These are phyloP conservation scores for Palythoa grandiflora DNA, from an alignment of 92 coral and sea anemone genomes.

Conservation along the genomic window DNA sequence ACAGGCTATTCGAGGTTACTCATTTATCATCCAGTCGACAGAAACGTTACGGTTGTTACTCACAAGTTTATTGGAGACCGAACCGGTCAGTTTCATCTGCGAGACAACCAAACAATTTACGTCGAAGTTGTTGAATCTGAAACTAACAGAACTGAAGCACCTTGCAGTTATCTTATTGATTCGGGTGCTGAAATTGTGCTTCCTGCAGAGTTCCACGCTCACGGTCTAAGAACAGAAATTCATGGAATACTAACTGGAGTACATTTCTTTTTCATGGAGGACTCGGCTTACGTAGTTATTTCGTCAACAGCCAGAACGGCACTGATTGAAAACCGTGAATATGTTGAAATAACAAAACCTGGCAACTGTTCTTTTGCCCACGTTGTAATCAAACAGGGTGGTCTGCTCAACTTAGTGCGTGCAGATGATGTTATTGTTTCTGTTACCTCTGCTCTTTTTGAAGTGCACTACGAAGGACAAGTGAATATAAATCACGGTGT, in stretches of 20 bases:
- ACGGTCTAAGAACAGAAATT: conserved; percentile 68
- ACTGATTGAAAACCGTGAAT: conserved; percentile 71
- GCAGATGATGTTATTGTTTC: conserved; percentile 58
- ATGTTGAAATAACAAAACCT: conserved; percentile 67
- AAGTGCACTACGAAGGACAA: conserved; percentile 67
- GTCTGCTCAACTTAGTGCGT: conserved; percentile 64
- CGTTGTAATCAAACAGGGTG: conserved; percentile 70
- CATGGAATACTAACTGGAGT: conserved; percentile 73
- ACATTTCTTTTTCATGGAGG: conserved; percentile 69
- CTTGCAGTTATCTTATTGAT: conserved; percentile 73
- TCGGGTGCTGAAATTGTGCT: conserved; percentile 69
- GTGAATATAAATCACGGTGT: conserved; percentile 69
- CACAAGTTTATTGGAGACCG: conserved; percentile 76
- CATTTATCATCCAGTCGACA: conserved; percentile 63
- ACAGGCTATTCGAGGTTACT: conserved; percentile 73
- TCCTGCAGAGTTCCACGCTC: conserved; percentile 75
- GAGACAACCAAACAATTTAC: conserved; percentile 62
- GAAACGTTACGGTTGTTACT: conserved; percentile 63
- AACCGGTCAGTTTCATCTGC: conserved; percentile 72
- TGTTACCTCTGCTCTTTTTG: conserved; percentile 73
- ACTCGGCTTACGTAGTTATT: conserved; percentile 53
- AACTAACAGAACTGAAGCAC: conserved; percentile 74
- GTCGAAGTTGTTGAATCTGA: conserved; percentile 74
- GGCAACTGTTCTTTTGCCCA: conserved; percentile 73
- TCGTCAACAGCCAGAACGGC: conserved; percentile 77